These are phyloP conservation scores for Hermaeophaga mercurialis DNA, from an alignment of 2,888 invertebrate species.

Conservation along the genomic window DNA sequence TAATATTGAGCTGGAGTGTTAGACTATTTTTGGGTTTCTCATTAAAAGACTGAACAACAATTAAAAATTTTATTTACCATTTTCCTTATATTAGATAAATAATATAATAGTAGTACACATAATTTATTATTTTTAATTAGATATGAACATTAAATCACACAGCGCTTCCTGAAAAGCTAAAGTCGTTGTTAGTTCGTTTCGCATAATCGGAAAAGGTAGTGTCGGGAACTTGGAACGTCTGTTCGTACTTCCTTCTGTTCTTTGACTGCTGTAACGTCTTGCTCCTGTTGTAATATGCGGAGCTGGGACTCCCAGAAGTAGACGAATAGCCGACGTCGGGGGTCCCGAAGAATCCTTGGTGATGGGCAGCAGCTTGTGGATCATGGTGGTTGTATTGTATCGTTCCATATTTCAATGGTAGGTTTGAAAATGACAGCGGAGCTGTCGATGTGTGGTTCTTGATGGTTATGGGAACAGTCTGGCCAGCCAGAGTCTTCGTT, in stretches of 20 bases:
- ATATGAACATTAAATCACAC: slow-evolving; percentile 45
- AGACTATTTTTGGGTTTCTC: too few species aligned
- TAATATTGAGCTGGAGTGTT: too few species aligned
- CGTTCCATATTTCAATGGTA: slow-evolving; percentile 50
- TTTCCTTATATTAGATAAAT: too few species aligned
- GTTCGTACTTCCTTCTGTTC: slow-evolving; percentile 53
- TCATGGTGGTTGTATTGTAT: slow-evolving; percentile 39
- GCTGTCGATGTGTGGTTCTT: slow-evolving; percentile 52
- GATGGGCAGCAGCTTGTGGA: slow-evolving; percentile 49
- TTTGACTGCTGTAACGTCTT: slow-evolving; percentile 54
- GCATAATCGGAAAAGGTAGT: slow-evolving; percentile 50
- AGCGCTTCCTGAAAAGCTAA: slow-evolving; percentile 54
- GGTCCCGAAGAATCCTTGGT: slow-evolving; percentile 56
- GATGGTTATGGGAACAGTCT: slow-evolving; percentile 58
- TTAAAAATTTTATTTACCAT: too few species aligned
- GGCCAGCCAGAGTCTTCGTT: slow-evolving; percentile 52
- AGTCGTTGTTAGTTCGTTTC: slow-evolving; percentile 49
- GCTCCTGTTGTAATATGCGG: slow-evolving; percentile 53
- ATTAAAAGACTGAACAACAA: too few species aligned
- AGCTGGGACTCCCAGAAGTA: slow-evolving; percentile 54
- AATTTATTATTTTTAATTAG: too few species aligned
- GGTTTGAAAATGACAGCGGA: slow-evolving; percentile 44
- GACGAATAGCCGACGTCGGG: slow-evolving; percentile 54
- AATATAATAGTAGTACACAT: too few species aligned
- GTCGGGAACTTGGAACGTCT: slow-evolving; percentile 55